These are phyloP conservation scores for Ceuthmochares aereus DNA, from an alignment of 2,113 vertebrate species.

Conservation along the genomic window DNA sequence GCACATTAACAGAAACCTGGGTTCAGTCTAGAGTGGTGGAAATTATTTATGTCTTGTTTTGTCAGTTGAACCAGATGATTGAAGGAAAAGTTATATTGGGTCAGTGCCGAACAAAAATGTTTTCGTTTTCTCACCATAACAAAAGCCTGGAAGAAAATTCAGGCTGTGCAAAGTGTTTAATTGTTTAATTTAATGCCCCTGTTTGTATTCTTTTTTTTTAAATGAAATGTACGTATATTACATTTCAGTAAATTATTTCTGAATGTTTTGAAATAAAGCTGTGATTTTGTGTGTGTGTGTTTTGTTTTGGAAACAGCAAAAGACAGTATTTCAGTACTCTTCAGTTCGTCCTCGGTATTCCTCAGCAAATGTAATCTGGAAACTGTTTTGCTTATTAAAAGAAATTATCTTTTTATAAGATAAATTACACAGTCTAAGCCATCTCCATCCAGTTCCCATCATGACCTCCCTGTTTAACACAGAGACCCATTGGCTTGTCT, in stretches of 20 bases:
- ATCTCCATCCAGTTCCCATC: not conserved
- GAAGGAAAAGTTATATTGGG: slow-evolving; percentile 27
- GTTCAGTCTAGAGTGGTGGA: not conserved
- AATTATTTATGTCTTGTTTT: slow-evolving; percentile 34
- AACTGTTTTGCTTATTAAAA: not conserved
- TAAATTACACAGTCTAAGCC: not conserved
- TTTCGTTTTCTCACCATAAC: slow-evolving; percentile 46
- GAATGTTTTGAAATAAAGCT: not conserved
- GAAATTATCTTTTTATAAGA: not conserved
- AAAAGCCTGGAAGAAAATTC: slow-evolving; percentile 35
- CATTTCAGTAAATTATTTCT: slow-evolving; percentile 31
- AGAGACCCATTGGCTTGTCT: not conserved
- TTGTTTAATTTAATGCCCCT: not conserved
- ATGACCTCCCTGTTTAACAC: not conserved
- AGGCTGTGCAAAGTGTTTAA: not conserved
- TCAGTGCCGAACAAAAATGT: slow-evolving; percentile 9
- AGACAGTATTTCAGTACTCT: not conserved
- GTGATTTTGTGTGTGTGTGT: not conserved
- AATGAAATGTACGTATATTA: not conserved
- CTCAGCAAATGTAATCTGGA: not conserved
- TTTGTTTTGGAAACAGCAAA: slow-evolving; percentile 9
- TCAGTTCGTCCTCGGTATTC: not conserved
- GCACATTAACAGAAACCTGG: not conserved
- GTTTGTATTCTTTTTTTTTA: slow-evolving; percentile 20
- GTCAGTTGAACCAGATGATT: not conserved